Conservation (phyloP, 1,140 invertebrate species). For the Vollenhovia emeryi region DNA sequence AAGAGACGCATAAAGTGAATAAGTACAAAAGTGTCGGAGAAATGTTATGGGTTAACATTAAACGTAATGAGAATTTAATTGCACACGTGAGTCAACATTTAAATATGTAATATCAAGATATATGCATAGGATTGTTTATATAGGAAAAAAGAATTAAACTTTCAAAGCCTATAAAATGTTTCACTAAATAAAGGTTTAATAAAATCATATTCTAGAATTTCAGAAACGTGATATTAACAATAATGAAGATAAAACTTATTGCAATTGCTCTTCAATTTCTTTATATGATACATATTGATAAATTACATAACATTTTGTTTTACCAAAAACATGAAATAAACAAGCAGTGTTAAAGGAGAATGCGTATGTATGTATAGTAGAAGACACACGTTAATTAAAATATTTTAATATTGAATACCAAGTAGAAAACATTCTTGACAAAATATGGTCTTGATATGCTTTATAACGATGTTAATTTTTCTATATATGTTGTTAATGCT, state of each 20-base stretch:
- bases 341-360: too few relatives aligned
- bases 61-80: neutral
- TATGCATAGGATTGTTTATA: neutral
- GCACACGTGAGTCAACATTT: constrained; percentile 57
- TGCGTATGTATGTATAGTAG: neutral
- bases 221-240: neutral
- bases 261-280: too few relatives aligned
- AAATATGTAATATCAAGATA: too few relatives aligned
- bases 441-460: too few relatives aligned
- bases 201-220: neutral
- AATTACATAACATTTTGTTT: too few relatives aligned
- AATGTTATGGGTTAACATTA: constrained; percentile 44
- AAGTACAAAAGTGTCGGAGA: constrained; percentile 39
- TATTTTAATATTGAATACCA: neutral
- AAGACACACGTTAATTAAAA: neutral
- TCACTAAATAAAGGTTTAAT: neutral
- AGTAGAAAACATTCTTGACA: neutral
- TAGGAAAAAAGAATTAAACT: neutral
- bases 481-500: neutral
- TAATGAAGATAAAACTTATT: neutral
- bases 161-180: neutral
- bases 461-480: neutral
- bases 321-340: too few relatives aligned
- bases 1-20: fast-evolving
- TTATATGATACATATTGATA: too few relatives aligned